A percentile compares a stretch with the other conserved stretches of the same genome.
Conservation (phyloP, 2,113 vertebrate species). For the Shinisaurus crocodilurus region DNA sequence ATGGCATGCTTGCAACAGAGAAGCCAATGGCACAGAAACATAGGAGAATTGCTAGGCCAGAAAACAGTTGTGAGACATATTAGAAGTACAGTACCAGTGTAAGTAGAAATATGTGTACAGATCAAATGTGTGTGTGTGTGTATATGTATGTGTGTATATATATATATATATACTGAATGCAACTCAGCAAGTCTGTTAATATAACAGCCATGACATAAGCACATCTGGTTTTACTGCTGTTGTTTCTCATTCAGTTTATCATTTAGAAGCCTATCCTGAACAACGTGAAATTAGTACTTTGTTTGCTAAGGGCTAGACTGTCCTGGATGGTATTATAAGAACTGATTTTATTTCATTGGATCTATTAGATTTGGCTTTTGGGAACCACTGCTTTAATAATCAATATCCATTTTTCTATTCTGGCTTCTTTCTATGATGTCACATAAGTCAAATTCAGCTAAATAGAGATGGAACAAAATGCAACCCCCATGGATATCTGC, state of each 20-base stretch:
- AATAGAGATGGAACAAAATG: background rate
- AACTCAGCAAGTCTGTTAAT: background rate
- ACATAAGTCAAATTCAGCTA: background rate
- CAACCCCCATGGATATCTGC: background rate
- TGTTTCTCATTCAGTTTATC: background rate
- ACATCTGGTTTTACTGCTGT: background rate
- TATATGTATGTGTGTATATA: too few relatives aligned
- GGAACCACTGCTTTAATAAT: background rate
- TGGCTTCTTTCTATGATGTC: background rate
- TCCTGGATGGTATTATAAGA: background rate
- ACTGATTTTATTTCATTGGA: background rate
- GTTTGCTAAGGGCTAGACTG: background rate
- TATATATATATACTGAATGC: background rate
- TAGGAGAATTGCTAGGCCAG: background rate
- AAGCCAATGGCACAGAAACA: background rate
- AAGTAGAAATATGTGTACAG: background rate
- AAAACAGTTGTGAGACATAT: background rate
- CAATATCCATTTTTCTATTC: slow-evolving; percentile 14
- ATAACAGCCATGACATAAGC: background rate
- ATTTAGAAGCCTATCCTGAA: background rate
- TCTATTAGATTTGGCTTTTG: background rate
- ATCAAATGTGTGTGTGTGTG: too few relatives aligned
- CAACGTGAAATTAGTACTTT: background rate
- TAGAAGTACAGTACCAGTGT: background rate
- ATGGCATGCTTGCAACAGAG: background rate